A percentile compares a stretch with the other conserved stretches of the same genome.
Evolutionary conservation across 2,888 invertebrate genomes (phyloP).

Genomic region (Hanleya hanleyi): DNA sequence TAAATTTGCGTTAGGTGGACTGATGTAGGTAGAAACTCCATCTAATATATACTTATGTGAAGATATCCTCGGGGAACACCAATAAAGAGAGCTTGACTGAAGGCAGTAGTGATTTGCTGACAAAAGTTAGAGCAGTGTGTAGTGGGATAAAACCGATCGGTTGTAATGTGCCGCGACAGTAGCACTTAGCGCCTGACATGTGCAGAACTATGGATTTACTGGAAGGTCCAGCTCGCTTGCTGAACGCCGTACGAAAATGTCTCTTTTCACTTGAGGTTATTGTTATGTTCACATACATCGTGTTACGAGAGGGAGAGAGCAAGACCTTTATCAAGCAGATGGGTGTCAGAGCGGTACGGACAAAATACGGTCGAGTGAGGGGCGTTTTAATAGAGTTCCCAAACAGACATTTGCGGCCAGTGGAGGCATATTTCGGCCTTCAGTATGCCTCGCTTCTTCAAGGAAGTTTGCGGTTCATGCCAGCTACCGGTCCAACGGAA

Average conservation of each 20-base stretch:
- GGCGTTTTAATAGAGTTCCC: conserved; percentile 76
- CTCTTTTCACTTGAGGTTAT: background rate
- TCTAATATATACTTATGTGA: too few relatives aligned
- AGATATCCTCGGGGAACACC: too few relatives aligned
- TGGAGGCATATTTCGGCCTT: conserved; percentile 91
- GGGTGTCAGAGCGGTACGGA: conserved; percentile 80
- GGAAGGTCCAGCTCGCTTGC: background rate
- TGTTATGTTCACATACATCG: background rate
- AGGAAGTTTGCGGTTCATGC: conserved; percentile 94
- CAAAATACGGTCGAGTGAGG: conserved; percentile 89
- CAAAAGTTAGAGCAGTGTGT: background rate
- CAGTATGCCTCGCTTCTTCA: conserved; percentile 95
- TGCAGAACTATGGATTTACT: background rate
- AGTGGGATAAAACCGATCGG: background rate
- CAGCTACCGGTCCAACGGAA: conserved; percentile 92
- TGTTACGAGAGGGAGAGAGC: background rate
- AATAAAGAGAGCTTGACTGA: background rate
- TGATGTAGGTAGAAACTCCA: too few relatives aligned
- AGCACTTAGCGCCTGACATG: background rate
- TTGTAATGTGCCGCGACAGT: background rate
- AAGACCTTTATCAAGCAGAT: conserved; percentile 40
- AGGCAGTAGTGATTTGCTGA: background rate
- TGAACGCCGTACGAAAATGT: background rate
- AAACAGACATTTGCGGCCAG: conserved; percentile 75
- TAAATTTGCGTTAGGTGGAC: too few relatives aligned